Conservation (phyloP, 2,797 vertebrate species). For the Hylomyscus alleni region DNA sequence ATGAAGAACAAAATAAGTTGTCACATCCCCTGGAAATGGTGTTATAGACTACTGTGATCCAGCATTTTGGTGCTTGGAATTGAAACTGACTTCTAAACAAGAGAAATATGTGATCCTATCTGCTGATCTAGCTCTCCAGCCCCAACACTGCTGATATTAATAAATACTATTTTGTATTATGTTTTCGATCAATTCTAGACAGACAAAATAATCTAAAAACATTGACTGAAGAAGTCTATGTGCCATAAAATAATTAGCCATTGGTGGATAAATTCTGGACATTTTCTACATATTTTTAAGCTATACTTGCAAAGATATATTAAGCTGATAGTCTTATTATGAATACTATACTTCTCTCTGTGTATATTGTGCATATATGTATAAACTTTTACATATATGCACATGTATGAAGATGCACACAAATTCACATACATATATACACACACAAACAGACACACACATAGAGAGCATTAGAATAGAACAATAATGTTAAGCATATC, state of each 20-base stretch:
- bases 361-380: not conserved
- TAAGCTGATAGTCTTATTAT: not conserved
- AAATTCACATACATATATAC: fast-evolving
- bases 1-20: not conserved
- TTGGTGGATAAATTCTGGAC: not conserved
- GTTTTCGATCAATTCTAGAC: not conserved
- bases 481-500: not conserved
- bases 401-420: too few relatives aligned
- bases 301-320: not conserved
- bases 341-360: not conserved
- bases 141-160: not conserved
- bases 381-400: too few relatives aligned
- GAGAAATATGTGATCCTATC: not conserved
- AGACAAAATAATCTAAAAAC: not conserved
- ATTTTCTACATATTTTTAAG: not conserved
- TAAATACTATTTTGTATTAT: not conserved
- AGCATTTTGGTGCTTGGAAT: not conserved
- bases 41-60: not conserved
- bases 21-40: not conserved
- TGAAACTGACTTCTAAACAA: not conserved
- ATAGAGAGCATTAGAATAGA: not conserved
- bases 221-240: not conserved
- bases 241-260: not conserved
- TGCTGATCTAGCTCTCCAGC: not conserved
- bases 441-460: not conserved